Evolutionary conservation across 37 sponge, comb jelly and placozoan species (phyloP), one percentile per base, ranked within the genome.

Genomic region (Geodia barretti): DNA sequence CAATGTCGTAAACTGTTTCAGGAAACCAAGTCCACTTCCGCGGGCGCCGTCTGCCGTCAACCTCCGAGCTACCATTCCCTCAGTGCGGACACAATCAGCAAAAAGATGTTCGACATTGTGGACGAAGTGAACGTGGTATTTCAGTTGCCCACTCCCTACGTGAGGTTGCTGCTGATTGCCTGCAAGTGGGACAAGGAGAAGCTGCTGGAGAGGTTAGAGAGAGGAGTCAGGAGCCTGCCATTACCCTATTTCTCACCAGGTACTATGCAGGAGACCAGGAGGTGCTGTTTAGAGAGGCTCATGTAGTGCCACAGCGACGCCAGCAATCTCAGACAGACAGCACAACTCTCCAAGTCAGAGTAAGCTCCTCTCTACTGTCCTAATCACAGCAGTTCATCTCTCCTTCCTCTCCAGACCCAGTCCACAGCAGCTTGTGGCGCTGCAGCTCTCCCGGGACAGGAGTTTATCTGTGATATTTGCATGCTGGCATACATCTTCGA

Each of bases 141-240:
- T 79, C 60, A 94, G 90, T 68, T 96, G 54, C 94, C 97, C 5
- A 71, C 95, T 14, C 87, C 82, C 28, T 73, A 82, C 61, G 92
- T 92, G 24, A 75, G 97, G 9, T 84, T 85, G 3, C 81, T 97
- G 3, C 70, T 97, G 20, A 88, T 88, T 0, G 77, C 90, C 42
- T 92, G 93, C 81, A 91, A 89, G 33, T 97, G 97, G 97, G 97
- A 97, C 79, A 97, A 97, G 65, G 97, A 94, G 82, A 86, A 86
- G 23, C 79, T 97, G 17, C 60, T 97, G 79, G 95, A 95, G 23
- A 91, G 92, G 91, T 91, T 30, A 29, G 70, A n/a, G n/a, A n/a
- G n/a, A n/a, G n/a, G n/a, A n/a, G n/a, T n/a, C n/a, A n/a, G n/a
- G 30, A 23, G n/a, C n/a, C n/a, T n/a, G n/a, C n/a, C n/a, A n/a